A percentile compares a stretch with the other conserved stretches of the same genome.
These are phyloP conservation scores for Parapristionchus giblindavisi DNA, from an alignment of 2,888 invertebrate genomes.

Conservation along the genomic window DNA sequence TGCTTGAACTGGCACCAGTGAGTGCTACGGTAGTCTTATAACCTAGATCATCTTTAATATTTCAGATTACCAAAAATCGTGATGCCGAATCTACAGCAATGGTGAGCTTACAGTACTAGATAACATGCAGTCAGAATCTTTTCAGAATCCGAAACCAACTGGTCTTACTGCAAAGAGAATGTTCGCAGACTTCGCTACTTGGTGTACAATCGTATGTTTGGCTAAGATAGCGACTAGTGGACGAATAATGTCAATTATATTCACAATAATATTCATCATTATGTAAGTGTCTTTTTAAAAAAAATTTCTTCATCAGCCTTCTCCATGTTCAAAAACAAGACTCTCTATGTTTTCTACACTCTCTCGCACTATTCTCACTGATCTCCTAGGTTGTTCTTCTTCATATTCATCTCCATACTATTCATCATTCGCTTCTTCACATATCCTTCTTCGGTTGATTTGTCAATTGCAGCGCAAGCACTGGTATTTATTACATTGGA, in stretches of 20 bases:
- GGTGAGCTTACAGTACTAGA: no score
- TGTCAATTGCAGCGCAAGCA: not conserved
- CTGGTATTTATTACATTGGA: slow-evolving; percentile 14
- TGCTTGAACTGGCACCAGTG: no score
- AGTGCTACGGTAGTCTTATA: no score
- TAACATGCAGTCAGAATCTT: no score
- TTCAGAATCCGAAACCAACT: no score
- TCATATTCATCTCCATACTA: slow-evolving; percentile 5
- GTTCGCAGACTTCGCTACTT: not conserved
- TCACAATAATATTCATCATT: not conserved
- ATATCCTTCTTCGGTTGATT: slow-evolving; percentile 3
- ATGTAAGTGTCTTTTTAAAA: not conserved
- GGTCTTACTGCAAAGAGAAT: slow-evolving; percentile 8
- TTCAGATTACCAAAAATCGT: no score
- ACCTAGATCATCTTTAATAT: no score
- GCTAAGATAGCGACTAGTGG: slow-evolving; percentile 11
- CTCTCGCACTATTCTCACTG: not conserved
- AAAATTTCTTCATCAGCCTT: not conserved
- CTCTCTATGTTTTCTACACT: not conserved
- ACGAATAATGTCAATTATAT: not conserved
- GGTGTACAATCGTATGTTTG: slow-evolving; percentile 26
- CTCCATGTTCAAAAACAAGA: no score
- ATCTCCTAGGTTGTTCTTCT: not conserved
- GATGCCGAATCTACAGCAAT: no score
- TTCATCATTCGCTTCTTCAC: slow-evolving; percentile 7